Evolutionary conservation across 2,888 invertebrate genomes (phyloP).

Genomic region (Rugalucina vietnamica): DNA sequence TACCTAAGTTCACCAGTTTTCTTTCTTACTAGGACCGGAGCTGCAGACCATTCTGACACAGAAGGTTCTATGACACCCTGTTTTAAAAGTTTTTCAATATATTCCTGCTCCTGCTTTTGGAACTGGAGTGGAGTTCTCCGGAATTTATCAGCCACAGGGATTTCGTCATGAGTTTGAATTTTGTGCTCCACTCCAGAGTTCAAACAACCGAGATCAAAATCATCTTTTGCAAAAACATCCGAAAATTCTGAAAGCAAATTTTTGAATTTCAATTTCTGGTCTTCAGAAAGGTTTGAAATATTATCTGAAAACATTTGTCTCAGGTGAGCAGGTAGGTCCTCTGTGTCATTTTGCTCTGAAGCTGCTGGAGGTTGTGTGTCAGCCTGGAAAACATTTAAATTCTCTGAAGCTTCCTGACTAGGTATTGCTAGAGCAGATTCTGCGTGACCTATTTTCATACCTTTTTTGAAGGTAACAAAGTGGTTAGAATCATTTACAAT

Average conservation of each 20-base stretch:
- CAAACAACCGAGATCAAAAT: background rate
- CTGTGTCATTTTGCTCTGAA: background rate
- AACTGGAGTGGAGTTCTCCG: no score
- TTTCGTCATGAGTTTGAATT: background rate
- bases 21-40: background rate
- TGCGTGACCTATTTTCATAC: background rate
- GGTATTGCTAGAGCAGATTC: background rate
- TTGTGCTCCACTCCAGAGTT: background rate
- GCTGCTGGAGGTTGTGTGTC: background rate
- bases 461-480: background rate
- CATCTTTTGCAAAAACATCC: background rate
- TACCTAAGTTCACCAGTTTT: background rate
- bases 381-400: background rate
- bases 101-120: background rate
- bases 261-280: background rate
- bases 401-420: background rate
- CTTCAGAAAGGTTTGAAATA: background rate
- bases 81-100: background rate
- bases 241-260: background rate
- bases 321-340: background rate
- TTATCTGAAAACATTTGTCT: background rate
- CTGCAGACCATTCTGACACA: background rate
- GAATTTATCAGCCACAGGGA: background rate
- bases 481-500: no score
- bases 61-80: background rate